Evolutionary conservation across 2,888 invertebrate genomes (phyloP), one percentile per base, ranked within the genome.

Genomic region (Rhodophaea formosa): DNA sequence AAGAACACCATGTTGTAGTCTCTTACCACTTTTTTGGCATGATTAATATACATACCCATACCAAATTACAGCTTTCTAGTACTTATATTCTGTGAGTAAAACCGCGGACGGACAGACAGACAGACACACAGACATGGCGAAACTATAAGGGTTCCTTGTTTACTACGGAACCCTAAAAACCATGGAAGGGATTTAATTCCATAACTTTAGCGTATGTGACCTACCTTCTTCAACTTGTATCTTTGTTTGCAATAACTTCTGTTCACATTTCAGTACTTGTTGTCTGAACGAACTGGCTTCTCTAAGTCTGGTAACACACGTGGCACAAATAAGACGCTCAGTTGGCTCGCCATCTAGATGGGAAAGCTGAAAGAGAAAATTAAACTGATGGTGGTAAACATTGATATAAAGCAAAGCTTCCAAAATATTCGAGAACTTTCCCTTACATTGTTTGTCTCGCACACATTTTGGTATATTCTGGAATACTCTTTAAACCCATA

Each of bases 231-330:
- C 80, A 12, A 62, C 67, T 35, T 77, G 74, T 0, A 84, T 63
- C 12, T 71, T 72, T 0, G 79, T 69, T 6, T 70, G 70, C 0
- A 89, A 65, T 54, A 89, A 78, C n/a, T 71, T 69, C 56, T 88
- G 79, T 46, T 89, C 88, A 1, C 81, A 80, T 53, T 75, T 74
- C 52, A 89, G 68, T 8, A 88, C 87, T 46, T 88, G 88, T 0
- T 72, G 71, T 0, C 79, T 70, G 70, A 89, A 88, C 0, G 82
- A 78, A 30, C 64, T 68, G 0, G 80, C 86, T 10, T 84, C 87
- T 0, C 88, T 68, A 15, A 88, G 69, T 0, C 86, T 69, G 6
- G 74, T 65, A n/a, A 88, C 87, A n/a, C 87, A 88, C 0, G 82
- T 83, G 0, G 87, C 87, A 45, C 87, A 88, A 1, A 88, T 76